phyloP scores from a whole-genome alignment of 2,888 invertebrate species.

The Leuctra nigra region DNA sequence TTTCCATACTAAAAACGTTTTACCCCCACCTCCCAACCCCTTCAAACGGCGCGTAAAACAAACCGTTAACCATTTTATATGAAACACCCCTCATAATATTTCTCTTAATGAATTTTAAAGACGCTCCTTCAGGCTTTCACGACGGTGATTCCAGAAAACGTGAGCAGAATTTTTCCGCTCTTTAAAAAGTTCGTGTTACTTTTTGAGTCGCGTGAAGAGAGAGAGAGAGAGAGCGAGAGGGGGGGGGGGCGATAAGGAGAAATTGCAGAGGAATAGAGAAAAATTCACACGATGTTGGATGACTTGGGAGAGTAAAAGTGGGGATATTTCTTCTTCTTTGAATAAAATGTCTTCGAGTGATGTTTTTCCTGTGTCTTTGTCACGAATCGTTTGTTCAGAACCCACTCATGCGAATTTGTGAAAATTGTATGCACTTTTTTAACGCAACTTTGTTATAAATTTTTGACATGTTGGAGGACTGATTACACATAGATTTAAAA shows the following conservation, averaged over 20 bases:
- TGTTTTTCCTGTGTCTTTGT: not conserved
- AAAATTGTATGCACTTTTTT: too few relatives aligned
- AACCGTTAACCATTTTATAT: conserved; percentile 11
- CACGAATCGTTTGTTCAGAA: not conserved
- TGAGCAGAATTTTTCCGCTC: conserved; percentile 21
- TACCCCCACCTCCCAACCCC: not conserved
- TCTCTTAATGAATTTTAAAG: conserved; percentile 26
- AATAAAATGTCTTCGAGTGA: not conserved
- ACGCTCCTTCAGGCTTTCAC: conserved; percentile 4
- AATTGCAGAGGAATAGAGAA: not conserved
- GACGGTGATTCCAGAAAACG: conserved; percentile 19
- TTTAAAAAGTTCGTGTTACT: conserved; percentile 1
- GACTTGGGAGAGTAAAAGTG: not conserved
- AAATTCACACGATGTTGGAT: not conserved
- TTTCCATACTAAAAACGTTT: not conserved
- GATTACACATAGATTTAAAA: too few relatives aligned
- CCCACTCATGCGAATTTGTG: too few relatives aligned
- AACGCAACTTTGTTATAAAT: too few relatives aligned
- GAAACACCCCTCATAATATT: conserved; percentile 16
- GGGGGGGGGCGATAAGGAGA: not conserved
- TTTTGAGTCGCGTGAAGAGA: too few relatives aligned
- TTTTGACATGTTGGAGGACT: too few relatives aligned
- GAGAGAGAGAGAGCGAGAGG: not conserved
- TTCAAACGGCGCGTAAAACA: not conserved
- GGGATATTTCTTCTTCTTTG: not conserved